These are phyloP conservation scores for Serripes groenlandicus DNA, from an alignment of 2,888 invertebrate genomes.

Conservation along the genomic window DNA sequence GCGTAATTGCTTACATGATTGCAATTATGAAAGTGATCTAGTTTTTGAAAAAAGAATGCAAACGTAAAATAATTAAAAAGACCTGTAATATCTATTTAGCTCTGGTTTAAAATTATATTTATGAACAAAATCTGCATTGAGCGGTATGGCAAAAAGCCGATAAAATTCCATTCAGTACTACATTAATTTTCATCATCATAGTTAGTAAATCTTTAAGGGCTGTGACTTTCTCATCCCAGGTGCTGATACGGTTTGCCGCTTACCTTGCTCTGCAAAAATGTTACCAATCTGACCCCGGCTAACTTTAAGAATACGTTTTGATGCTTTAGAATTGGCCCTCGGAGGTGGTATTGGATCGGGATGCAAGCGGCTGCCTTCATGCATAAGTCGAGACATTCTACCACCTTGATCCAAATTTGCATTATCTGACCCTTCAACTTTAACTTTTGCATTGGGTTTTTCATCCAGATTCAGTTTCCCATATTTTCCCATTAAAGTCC, in stretches of 20 bases:
- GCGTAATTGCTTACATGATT: too few relatives aligned
- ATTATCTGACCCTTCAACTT: constrained; percentile 70
- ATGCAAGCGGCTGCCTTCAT: constrained; percentile 74
- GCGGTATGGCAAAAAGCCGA: too few relatives aligned
- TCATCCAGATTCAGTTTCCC: constrained; percentile 70
- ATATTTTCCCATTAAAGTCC: constrained; percentile 74
- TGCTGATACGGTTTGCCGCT: constrained; percentile 70
- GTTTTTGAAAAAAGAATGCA: too few relatives aligned
- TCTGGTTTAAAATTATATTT: too few relatives aligned
- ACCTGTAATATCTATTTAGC: too few relatives aligned
- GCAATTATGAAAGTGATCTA: too few relatives aligned
- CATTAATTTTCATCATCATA: too few relatives aligned
- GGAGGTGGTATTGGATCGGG: constrained; percentile 72
- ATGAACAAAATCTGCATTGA: too few relatives aligned
- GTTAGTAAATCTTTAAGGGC: constrained; percentile 22
- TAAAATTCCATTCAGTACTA: too few relatives aligned
- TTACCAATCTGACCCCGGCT: constrained; percentile 76
- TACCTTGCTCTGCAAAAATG: constrained; percentile 73
- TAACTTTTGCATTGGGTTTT: constrained; percentile 76
- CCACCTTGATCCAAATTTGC: constrained; percentile 79
- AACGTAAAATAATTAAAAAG: too few relatives aligned
- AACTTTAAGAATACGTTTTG: constrained; percentile 72
- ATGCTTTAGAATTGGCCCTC: constrained; percentile 72
- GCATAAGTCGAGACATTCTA: constrained; percentile 80
- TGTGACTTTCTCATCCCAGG: constrained; percentile 51